Percentiles rank a stretch among this genome's conserved stretches.
Conservation (phyloP, 2,797 vertebrate species). For the Apodemus agrarius region DNA sequence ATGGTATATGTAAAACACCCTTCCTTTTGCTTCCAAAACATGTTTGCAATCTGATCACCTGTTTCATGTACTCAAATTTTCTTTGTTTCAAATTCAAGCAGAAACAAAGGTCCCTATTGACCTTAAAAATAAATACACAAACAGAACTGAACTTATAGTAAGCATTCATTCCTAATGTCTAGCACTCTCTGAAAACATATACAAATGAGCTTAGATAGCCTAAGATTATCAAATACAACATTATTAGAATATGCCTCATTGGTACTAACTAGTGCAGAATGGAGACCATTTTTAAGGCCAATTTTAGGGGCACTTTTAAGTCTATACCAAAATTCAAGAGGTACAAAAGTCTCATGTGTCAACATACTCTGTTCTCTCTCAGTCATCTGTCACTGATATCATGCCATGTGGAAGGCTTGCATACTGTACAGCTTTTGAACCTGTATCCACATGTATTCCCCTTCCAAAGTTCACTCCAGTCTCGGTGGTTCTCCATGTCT, state of each 20-base stretch:
- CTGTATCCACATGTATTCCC: neutral
- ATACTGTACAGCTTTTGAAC: neutral
- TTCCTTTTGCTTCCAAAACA: neutral
- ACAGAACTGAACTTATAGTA: neutral
- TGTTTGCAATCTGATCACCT: neutral
- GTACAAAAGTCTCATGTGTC: neutral
- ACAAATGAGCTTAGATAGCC: neutral
- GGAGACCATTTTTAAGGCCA: neutral
- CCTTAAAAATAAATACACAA: neutral
- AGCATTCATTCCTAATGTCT: neutral
- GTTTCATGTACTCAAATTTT: neutral
- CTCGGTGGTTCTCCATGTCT: neutral
- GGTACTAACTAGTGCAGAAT: neutral
- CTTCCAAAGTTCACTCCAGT: neutral
- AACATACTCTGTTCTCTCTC: fast-evolving
- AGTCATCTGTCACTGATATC: neutral
- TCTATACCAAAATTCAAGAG: neutral
- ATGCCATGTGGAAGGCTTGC: neutral
- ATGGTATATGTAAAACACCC: neutral
- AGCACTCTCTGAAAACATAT: neutral
- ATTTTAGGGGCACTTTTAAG: neutral
- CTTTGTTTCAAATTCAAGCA: neutral
- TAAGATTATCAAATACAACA: neutral
- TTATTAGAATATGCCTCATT: neutral
- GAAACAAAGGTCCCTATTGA: neutral